Percentiles rank a stretch among this genome's conserved stretches.
phyloP scores from a whole-genome alignment of 2,113 vertebrate genomes.

The Esox niger region DNA sequence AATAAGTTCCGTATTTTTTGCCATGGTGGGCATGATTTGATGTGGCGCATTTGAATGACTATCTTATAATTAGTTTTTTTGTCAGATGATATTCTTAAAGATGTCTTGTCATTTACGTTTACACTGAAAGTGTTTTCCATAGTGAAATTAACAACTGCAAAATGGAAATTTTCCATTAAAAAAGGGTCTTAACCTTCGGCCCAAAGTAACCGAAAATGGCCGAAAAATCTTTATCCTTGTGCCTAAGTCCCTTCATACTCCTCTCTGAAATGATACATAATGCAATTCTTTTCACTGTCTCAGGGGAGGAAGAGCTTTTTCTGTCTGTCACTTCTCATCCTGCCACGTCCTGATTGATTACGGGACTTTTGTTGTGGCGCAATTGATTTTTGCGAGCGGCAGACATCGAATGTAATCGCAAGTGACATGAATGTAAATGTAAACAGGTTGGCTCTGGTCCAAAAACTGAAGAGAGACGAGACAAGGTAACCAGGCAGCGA shows the following conservation, averaged over 20 bases:
- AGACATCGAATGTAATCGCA: conserved; percentile 43
- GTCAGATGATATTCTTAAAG: no score
- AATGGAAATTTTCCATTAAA: no score
- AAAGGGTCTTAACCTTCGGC: no score
- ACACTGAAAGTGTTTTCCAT: no score
- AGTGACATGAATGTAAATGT: conserved; percentile 49
- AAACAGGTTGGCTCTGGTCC: conserved; percentile 36
- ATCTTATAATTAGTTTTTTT: no score
- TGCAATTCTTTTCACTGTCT: neutral
- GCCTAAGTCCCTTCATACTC: conserved; percentile 19
- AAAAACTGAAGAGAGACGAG: neutral
- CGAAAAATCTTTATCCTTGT: no score
- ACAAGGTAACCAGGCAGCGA: neutral
- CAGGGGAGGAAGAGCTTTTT: conserved; percentile 4
- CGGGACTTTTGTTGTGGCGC: conserved; percentile 30
- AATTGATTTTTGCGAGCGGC: conserved; percentile 44
- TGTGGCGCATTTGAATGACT: no score
- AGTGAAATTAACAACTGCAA: no score
- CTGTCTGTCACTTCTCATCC: conserved; percentile 28
- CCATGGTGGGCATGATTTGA: no score
- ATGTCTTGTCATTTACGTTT: no score
- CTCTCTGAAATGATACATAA: conserved; percentile 16
- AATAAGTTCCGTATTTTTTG: no score
- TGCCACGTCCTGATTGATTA: conserved; percentile 38
- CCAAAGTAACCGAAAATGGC: no score